These are phyloP conservation scores for Melipona bicolor DNA, from an alignment of 2,888 invertebrate genomes.

Conservation along the genomic window DNA sequence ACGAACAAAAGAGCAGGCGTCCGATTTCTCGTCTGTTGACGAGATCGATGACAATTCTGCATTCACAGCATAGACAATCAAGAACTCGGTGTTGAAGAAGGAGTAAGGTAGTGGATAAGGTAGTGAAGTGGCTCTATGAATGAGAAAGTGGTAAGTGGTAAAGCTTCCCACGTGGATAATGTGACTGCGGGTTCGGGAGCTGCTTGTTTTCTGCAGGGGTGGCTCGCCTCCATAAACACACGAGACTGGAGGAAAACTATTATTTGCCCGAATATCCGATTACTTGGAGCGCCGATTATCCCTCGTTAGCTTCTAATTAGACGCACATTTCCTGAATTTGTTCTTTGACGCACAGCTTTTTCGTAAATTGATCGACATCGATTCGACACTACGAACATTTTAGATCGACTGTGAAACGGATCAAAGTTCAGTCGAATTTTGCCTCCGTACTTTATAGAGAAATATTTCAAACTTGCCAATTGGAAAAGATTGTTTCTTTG, in stretches of 20 bases:
- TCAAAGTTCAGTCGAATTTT: too few relatives aligned
- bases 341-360: too few relatives aligned
- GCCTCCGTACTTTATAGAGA: too few relatives aligned
- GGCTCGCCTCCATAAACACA: slow-evolving; percentile 66
- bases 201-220: slow-evolving; percentile 57
- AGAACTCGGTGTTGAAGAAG: slow-evolving; percentile 24
- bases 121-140: slow-evolving; percentile 53
- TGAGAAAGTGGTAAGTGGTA: slow-evolving; percentile 56
- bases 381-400: too few relatives aligned
- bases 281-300: slow-evolving; percentile 65
- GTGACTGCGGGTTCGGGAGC: slow-evolving; percentile 79
- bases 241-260: slow-evolving; percentile 72
- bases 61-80: slow-evolving; percentile 48
- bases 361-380: too few relatives aligned
- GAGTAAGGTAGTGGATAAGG: slow-evolving; percentile 25
- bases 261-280: slow-evolving; percentile 74
- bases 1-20: slow-evolving; percentile 30
- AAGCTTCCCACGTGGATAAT: slow-evolving; percentile 83
- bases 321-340: not conserved
- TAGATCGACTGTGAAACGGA: too few relatives aligned
- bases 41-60: slow-evolving; percentile 53
- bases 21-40: slow-evolving; percentile 28
- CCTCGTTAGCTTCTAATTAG: slow-evolving; percentile 74
- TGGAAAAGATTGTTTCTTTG: too few relatives aligned
- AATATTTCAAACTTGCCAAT: too few relatives aligned